Conservation (phyloP, 2,888 invertebrate genomes). For the Mythimna ferrago region DNA sequence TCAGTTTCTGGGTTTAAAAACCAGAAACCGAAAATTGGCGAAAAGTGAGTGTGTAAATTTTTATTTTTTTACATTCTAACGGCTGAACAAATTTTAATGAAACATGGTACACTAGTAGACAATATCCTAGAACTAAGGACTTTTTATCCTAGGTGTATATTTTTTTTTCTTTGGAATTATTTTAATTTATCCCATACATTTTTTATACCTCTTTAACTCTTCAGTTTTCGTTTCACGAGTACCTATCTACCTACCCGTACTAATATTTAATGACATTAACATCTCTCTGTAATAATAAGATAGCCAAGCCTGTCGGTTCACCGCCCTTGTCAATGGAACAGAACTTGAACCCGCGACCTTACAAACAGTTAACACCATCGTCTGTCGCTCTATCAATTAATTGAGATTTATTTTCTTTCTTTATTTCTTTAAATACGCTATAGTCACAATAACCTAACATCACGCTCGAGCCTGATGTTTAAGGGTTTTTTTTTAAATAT, state of each 20-base stretch:
- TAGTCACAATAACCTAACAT: not conserved
- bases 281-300: slow-evolving; percentile 15
- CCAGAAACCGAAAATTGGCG: no score
- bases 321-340: slow-evolving; percentile 47
- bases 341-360: slow-evolving; percentile 58
- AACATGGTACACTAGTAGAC: no score
- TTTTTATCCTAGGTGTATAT: no score
- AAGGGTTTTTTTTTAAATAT: no score
- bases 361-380: slow-evolving; percentile 55
- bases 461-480: not conserved
- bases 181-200: no score
- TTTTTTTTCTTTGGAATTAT: no score
- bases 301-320: slow-evolving; percentile 52
- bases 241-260: not conserved
- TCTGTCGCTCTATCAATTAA: slow-evolving; percentile 53
- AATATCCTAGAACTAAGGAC: no score
- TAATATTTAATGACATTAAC: slow-evolving; percentile 30
- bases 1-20: no score
- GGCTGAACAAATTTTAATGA: no score
- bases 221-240: not conserved
- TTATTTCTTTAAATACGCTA: slow-evolving; percentile 1
- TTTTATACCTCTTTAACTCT: no score
- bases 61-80: no score
- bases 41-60: no score
- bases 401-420: slow-evolving; percentile 57